phyloP scores from a whole-genome alignment of 2,797 vertebrate genomes.

The Pipistrellus pygmaeus region DNA sequence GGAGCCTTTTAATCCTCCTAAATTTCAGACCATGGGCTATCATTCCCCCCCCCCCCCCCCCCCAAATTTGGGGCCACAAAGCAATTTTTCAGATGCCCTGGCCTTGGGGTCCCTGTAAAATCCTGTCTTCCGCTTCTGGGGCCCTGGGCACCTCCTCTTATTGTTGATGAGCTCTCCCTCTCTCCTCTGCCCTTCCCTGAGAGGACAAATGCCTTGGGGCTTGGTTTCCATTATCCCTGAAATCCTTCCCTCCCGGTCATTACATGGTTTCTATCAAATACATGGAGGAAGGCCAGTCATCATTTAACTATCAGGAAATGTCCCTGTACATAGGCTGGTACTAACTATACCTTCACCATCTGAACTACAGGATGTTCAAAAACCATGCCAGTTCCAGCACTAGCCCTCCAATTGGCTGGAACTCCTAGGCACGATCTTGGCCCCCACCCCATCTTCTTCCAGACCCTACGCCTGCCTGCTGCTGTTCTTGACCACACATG shows the following conservation, averaged over 20 bases:
- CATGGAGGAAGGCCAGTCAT: background rate
- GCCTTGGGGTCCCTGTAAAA: constrained; percentile 70
- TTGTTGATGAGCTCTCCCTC: constrained; percentile 74
- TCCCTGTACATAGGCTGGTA: background rate
- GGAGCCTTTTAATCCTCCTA: constrained; percentile 44
- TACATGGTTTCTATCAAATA: background rate
- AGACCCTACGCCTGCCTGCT: background rate
- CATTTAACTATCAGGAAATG: background rate
- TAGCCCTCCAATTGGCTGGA: background rate
- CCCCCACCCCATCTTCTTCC: background rate
- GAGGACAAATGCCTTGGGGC: constrained; percentile 68
- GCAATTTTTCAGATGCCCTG: constrained; percentile 32
- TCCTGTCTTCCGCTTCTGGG: constrained; percentile 68
- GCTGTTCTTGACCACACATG: background rate
- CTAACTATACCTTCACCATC: no score
- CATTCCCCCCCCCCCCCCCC: background rate
- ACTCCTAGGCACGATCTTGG: rapidly evolving
- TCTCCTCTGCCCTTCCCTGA: constrained; percentile 67
- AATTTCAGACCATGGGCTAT: background rate
- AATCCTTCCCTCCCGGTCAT: background rate
- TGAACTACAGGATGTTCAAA: background rate
- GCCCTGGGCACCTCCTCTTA: constrained; percentile 69
- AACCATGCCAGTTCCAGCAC: background rate
- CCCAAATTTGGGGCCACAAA: background rate
- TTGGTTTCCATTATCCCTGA: constrained; percentile 39